A percentile compares a stretch with the other conserved stretches of the same genome.
Evolutionary conservation across 2,113 vertebrate species (phyloP).

Genomic region (Atrichornis clamosus): DNA sequence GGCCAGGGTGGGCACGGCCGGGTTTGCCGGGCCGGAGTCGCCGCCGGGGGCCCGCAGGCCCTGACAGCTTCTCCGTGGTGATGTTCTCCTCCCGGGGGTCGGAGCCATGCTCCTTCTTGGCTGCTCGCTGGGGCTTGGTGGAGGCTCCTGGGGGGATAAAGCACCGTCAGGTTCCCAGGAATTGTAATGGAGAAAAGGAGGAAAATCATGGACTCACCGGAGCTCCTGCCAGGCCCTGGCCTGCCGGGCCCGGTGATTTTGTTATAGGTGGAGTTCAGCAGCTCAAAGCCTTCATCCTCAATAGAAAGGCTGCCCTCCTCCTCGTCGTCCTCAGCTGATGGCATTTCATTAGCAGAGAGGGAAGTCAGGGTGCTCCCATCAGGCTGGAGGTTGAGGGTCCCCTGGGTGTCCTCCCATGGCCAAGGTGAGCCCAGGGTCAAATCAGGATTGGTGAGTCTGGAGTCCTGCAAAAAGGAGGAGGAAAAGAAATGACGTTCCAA

Average conservation of each 20-base stretch:
- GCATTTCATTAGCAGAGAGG: not conserved
- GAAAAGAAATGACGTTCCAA: not conserved
- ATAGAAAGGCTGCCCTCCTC: slow-evolving; percentile 2
- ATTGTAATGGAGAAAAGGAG: rapidly evolving
- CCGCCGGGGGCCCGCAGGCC: not conserved
- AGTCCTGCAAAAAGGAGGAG: not conserved
- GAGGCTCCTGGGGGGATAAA: not conserved
- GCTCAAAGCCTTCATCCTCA: slow-evolving; percentile 52
- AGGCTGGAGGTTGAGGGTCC: not conserved
- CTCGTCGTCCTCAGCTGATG: not conserved
- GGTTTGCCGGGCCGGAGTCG: slow-evolving; percentile 48
- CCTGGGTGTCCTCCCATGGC: not conserved
- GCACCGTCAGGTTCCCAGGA: not conserved
- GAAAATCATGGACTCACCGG: not conserved
- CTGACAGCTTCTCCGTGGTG: slow-evolving; percentile 72
- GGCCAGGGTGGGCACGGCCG: slow-evolving; percentile 31
- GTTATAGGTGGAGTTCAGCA: slow-evolving; percentile 43
- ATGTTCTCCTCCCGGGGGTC: slow-evolving; percentile 75
- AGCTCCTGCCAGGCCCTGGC: not conserved
- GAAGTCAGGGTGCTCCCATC: not conserved
- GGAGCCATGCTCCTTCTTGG: slow-evolving; percentile 66
- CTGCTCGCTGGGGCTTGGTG: not conserved
- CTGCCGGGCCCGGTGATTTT: not conserved
- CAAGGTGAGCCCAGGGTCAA: not conserved
- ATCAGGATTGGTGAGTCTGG: not conserved